These are phyloP conservation scores for Matsumyia berberina DNA, from an alignment of 2,888 invertebrate species.

Conservation along the genomic window DNA sequence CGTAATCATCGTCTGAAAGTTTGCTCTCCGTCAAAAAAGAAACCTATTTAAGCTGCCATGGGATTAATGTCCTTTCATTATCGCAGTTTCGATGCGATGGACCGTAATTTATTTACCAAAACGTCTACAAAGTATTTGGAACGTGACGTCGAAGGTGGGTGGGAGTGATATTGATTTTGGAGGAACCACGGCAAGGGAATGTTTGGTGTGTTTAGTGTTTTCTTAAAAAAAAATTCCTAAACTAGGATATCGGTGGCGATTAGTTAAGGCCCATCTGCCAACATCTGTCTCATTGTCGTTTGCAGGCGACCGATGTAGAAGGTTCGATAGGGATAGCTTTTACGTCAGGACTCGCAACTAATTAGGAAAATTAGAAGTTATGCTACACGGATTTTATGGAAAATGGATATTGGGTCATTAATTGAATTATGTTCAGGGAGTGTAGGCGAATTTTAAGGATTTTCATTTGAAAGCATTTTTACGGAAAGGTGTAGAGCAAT, in stretches of 20 bases:
- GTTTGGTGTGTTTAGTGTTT: constrained; percentile 50
- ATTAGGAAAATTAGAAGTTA: constrained; percentile 65
- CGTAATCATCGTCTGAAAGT: constrained; percentile 11
- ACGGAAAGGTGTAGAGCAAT: background rate
- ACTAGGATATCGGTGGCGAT: constrained; percentile 48
- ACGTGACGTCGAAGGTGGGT: constrained; percentile 1
- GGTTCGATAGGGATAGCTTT: constrained; percentile 17
- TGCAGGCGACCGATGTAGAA: background rate
- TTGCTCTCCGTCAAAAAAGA: background rate
- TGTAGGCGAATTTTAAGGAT: constrained; percentile 29
- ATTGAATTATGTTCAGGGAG: constrained; percentile 39
- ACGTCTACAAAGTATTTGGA: constrained; percentile 32
- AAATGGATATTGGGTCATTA: constrained; percentile 51
- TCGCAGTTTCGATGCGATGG: background rate
- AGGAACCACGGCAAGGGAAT: background rate
- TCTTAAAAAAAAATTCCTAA: constrained; percentile 12
- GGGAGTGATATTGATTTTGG: constrained; percentile 23
- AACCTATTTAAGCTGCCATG: constrained; percentile 9
- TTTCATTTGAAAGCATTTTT: constrained; percentile 11
- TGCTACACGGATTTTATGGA: constrained; percentile 33
- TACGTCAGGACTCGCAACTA: constrained; percentile 42
- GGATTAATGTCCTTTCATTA: constrained; percentile 54
- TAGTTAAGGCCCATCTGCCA: constrained; percentile 56
- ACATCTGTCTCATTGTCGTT: constrained; percentile 59
- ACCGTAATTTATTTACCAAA: constrained; percentile 36